Percentiles rank a stretch among this genome's conserved stretches.
Evolutionary conservation across 2,888 invertebrate genomes (phyloP).

Genomic region (Antheraea assamensis): DNA sequence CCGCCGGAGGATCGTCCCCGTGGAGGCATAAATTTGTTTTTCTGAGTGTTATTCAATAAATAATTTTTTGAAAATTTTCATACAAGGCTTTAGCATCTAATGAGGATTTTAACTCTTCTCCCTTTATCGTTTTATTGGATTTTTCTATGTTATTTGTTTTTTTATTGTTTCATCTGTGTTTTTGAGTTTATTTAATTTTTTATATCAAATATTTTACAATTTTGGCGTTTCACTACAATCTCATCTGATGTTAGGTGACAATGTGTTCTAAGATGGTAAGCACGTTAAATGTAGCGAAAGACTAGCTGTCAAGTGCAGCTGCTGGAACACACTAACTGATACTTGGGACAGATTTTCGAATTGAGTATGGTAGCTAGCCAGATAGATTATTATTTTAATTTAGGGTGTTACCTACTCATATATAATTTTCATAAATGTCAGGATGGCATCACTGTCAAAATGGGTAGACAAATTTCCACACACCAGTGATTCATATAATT

Average conservation of each 20-base stretch:
- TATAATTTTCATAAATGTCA: not conserved
- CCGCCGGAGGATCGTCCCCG: constrained; percentile 61
- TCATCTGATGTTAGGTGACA: no score
- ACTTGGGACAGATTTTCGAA: no score
- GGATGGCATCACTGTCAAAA: constrained; percentile 19
- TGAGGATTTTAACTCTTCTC: not conserved
- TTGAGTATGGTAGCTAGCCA: no score
- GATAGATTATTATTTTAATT: not conserved
- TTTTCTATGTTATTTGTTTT: not conserved
- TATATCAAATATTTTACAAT: no score
- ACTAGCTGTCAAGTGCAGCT: no score
- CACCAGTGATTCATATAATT: constrained; percentile 57
- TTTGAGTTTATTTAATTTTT: no score
- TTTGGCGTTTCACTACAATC: no score
- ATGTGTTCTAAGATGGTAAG: no score
- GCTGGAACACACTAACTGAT: no score
- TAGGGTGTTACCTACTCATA: not conserved
- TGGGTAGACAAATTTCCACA: constrained; percentile 35
- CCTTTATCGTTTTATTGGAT: not conserved
- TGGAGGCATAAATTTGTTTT: constrained; percentile 75
- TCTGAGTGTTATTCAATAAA: constrained; percentile 58
- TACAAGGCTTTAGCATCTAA: not conserved
- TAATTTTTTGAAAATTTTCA: constrained; percentile 1
- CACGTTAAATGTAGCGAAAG: no score
- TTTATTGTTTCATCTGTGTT: no score